Percentiles rank a stretch among this genome's conserved stretches.
phyloP scores from a whole-genome alignment of 2,888 invertebrate genomes.

The Rhagophthalmus giganteus region DNA sequence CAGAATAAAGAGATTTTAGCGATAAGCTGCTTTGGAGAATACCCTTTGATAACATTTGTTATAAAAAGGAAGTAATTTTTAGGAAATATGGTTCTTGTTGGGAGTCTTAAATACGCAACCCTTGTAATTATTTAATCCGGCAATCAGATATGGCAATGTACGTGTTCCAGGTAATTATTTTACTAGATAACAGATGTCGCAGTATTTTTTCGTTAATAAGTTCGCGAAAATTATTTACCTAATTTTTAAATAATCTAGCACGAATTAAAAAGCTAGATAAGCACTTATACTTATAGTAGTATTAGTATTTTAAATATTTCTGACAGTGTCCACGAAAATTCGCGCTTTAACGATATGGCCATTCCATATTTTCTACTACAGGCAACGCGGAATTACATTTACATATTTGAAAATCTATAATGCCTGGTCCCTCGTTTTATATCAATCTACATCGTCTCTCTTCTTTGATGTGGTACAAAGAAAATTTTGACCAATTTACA shows the following conservation, averaged over 20 bases:
- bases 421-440: constrained; percentile 41
- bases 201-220: too few species aligned
- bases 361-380: constrained; percentile 18
- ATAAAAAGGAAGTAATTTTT: constrained; percentile 23
- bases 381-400: constrained; percentile 31
- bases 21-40: constrained; percentile 36
- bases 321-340: too few species aligned
- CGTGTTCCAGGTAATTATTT: too few species aligned
- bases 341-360: constrained; percentile 9
- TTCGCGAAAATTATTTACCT: too few species aligned
- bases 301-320: too few species aligned
- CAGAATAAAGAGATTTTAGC: constrained; percentile 40
- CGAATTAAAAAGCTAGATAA: too few species aligned
- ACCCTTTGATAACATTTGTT: constrained; percentile 35
- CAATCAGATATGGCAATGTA: too few species aligned
- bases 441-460: constrained; percentile 41
- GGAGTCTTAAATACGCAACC: constrained; percentile 19
- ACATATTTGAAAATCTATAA: constrained; percentile 39
- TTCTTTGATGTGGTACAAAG: constrained; percentile 43
- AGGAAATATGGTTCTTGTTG: constrained; percentile 25
- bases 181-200: too few species aligned
- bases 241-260: too few species aligned
- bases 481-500: constrained; percentile 48
- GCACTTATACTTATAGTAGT: too few species aligned
- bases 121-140: too few species aligned